These are phyloP conservation scores for Smittia sp. DNA, from an alignment of 2,888 invertebrate genomes.

Conservation along the genomic window DNA sequence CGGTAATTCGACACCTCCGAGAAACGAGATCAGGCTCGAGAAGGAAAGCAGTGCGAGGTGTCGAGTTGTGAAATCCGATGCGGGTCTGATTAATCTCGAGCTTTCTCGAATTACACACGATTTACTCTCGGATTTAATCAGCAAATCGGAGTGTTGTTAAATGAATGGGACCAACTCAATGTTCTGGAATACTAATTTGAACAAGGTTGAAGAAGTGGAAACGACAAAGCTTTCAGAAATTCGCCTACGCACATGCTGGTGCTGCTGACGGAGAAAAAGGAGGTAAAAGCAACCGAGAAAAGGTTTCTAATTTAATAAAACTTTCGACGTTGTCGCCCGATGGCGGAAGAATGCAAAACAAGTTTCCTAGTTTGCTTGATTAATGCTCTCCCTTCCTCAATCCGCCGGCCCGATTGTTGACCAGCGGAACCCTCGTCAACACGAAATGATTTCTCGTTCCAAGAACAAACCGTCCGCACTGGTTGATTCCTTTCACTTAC, in stretches of 20 bases:
- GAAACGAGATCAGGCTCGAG: not conserved
- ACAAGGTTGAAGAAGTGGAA: not conserved
- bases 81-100: constrained; percentile 27
- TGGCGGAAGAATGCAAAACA: constrained; percentile 3
- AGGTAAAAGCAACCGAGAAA: constrained; percentile 14
- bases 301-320: constrained; percentile 26
- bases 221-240: not conserved
- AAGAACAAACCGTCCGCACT: not conserved
- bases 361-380: constrained; percentile 3
- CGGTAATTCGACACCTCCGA: not conserved
- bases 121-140: constrained; percentile 34
- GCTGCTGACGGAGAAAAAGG: not conserved
- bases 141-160: not conserved
- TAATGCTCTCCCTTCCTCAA: not conserved
- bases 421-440: constrained; percentile 12
- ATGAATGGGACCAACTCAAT: constrained; percentile 23
- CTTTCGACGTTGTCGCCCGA: not conserved
- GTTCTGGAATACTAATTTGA: constrained; percentile 23
- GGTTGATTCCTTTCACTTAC: not conserved
- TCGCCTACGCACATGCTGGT: not conserved
- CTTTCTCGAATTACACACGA: constrained; percentile 37
- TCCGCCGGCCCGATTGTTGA: not conserved
- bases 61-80: constrained; percentile 15
- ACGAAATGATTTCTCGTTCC: not conserved
- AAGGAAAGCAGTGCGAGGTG: not conserved